Conservation (phyloP, 2,888 invertebrate genomes). For the Cataglyphis albicans region DNA sequence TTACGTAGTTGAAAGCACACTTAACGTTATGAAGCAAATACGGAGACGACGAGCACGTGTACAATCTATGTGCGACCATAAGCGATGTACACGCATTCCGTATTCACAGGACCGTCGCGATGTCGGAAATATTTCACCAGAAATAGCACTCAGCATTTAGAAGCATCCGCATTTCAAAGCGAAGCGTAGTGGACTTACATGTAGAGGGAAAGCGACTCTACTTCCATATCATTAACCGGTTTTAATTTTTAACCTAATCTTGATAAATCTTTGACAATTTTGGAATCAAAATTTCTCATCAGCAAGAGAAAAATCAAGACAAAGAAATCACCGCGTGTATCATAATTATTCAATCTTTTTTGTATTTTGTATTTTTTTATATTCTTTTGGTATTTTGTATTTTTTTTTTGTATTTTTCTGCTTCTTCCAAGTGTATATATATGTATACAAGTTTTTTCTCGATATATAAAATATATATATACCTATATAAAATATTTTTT, state of each 20-base stretch:
- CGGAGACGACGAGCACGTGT: constrained; percentile 54
- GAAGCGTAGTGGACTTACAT: constrained; percentile 4
- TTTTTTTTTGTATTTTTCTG: neutral
- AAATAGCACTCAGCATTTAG: constrained; percentile 37
- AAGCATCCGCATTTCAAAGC: constrained; percentile 26
- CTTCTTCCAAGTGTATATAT: neutral
- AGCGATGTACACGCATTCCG: constrained; percentile 39
- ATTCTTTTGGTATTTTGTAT: neutral
- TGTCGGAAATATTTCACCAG: constrained; percentile 47
- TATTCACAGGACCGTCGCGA: constrained; percentile 26
- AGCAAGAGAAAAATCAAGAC: neutral
- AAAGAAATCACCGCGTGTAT: neutral
- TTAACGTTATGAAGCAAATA: constrained; percentile 67
- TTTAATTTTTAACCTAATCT: neutral
- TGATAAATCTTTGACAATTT: constrained; percentile 9
- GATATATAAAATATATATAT: neutral
- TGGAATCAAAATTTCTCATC: neutral
- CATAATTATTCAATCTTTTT: neutral
- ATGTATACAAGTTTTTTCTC: neutral
- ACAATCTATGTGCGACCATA: constrained; percentile 43
- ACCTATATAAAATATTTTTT: neutral
- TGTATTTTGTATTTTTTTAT: neutral
- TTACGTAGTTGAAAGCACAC: constrained; percentile 68
- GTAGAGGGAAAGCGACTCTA: neutral
- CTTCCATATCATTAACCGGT: neutral